Conservation (phyloP, 2,113 vertebrate species). For the Crotalus viridis region DNA sequence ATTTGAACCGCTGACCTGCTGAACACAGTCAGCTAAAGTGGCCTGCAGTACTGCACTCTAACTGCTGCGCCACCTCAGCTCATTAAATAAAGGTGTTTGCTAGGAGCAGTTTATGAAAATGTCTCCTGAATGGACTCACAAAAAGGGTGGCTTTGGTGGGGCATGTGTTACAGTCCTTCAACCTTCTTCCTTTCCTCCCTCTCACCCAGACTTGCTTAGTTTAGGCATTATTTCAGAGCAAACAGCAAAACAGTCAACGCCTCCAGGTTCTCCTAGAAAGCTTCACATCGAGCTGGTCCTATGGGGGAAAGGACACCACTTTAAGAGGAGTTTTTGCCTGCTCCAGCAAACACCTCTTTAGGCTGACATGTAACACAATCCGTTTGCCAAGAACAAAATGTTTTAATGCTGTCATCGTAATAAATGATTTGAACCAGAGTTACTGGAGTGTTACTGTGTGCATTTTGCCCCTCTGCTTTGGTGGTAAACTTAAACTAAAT, state of each 20-base stretch:
- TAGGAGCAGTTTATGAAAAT: no score
- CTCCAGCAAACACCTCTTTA: background rate
- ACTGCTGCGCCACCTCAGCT: no score
- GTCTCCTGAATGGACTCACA: no score
- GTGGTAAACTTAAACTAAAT: conserved; percentile 72
- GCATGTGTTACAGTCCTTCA: no score
- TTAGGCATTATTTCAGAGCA: background rate
- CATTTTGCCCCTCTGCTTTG: conserved; percentile 26
- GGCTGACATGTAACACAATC: background rate
- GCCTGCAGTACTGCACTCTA: no score
- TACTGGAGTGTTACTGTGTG: conserved; percentile 41
- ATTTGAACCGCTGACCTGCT: no score
- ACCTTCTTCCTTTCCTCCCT: no score
- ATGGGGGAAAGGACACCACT: background rate
- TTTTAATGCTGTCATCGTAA: conserved; percentile 16
- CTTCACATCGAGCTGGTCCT: background rate
- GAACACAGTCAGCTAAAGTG: no score
- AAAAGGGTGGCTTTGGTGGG: no score
- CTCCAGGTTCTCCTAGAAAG: background rate
- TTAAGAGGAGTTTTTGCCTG: background rate
- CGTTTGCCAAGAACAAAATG: background rate
- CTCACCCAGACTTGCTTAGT: no score
- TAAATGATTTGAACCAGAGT: conserved; percentile 35
- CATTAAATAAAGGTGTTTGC: no score
- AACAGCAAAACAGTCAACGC: background rate